A percentile compares a stretch with the other conserved stretches of the same genome.
phyloP scores from a whole-genome alignment of 1,140 invertebrate species.

The Drosophila gunungcola region DNA sequence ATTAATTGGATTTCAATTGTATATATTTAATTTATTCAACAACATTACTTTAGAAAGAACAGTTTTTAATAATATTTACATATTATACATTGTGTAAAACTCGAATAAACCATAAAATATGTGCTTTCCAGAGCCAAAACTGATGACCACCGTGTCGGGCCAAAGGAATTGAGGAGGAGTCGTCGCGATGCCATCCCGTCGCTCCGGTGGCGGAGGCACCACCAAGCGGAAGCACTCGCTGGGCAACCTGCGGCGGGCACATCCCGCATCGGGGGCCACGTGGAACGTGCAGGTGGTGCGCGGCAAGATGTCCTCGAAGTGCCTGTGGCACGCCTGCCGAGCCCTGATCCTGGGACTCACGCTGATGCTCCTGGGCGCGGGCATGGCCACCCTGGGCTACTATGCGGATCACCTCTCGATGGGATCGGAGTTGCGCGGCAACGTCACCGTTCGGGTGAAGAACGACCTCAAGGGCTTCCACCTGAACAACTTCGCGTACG shows the following conservation, averaged over 20 bases:
- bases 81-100: no score
- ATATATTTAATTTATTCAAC: no score
- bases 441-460: slow-evolving; percentile 91
- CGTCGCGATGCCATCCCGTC: slow-evolving; percentile 78
- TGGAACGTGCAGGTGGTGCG: slow-evolving; percentile 90
- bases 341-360: slow-evolving; percentile 93
- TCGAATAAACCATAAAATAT: no score
- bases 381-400: slow-evolving; percentile 96
- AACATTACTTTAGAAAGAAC: no score
- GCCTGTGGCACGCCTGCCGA: slow-evolving; percentile 95
- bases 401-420: slow-evolving; percentile 93
- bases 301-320: slow-evolving; percentile 93
- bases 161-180: slow-evolving; percentile 13
- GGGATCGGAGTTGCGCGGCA: slow-evolving; percentile 90
- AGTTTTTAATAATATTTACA: no score
- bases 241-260: slow-evolving; percentile 87
- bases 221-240: slow-evolving; percentile 86
- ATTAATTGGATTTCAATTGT: no score
- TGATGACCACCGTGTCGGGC: slow-evolving; percentile 19
- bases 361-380: slow-evolving; percentile 93
- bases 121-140: slow-evolving; percentile 21
- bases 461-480: slow-evolving; percentile 93
- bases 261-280: slow-evolving; percentile 89
- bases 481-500: slow-evolving; percentile 95
- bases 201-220: slow-evolving; percentile 84